Evolutionary conservation across 2,113 vertebrate genomes (phyloP), one percentile per base, ranked within the genome.

Genomic region (Hyaena hyaena): DNA sequence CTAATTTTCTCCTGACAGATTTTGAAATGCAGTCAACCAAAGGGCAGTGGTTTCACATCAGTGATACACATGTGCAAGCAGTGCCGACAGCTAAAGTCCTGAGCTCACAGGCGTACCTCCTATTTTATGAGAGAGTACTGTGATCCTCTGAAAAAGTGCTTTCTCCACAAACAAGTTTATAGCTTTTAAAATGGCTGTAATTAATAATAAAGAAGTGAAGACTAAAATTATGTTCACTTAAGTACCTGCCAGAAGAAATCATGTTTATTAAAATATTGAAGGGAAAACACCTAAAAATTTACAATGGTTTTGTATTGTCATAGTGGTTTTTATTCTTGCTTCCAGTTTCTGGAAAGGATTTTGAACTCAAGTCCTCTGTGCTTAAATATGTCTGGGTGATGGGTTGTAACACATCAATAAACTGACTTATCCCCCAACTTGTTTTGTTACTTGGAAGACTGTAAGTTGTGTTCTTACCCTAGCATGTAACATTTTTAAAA

Each of bases 41-140:
- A 98, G 99, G 99, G 87, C 99, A 99, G 43, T 99, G 99, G 99
- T 99, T 99, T 98, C 99, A 99, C 97, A 97, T 99, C 98, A 99
- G 99, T 0, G 99, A 99, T 90, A 99, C 99, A 33, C 99, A 99
- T 0, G 99, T 99, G 61, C 99, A 99, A 97, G 98, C 99, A 7
- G 99, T 99, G 89, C 98, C 99, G 58, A 98, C 98, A 71, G 96
- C 98, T 2, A 99, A 99, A 98, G 99, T 99, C 88, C 99, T 99
- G 85, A 99, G 98, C 95, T 99, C 99, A 4, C 99, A 99, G 98
- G 99, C 99, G 50, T 99, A 99, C 99, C 99, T 99, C 97, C 99
- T 99, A 11, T 99, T 99, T 98, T 99, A 99, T 15, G 99, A 99
- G 98, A 99, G 99, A 98, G 98, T 99, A 96, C 97, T 99, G 2